phyloP scores from a whole-genome alignment of 2,888 invertebrate genomes.

The Lepeophtheirus nordmannii region DNA sequence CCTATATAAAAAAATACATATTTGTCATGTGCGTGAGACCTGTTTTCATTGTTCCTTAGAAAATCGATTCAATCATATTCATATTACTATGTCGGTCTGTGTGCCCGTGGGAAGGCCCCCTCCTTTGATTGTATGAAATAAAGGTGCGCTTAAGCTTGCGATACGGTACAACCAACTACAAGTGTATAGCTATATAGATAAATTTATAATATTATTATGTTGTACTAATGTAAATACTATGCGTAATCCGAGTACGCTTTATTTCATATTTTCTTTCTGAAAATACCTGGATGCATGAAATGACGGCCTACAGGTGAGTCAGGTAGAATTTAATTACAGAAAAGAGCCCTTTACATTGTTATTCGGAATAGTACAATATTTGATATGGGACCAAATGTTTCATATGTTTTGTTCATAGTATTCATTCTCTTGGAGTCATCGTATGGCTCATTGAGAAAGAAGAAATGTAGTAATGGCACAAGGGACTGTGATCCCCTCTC shows the following conservation, averaged over 20 bases:
- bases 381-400: not conserved
- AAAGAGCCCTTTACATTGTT: not conserved
- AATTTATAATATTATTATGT: too few relatives aligned
- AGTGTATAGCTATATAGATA: too few relatives aligned
- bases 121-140: not conserved
- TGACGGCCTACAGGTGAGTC: slow-evolving; percentile 1
- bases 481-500: not conserved
- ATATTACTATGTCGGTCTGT: too few relatives aligned
- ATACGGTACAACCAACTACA: too few relatives aligned
- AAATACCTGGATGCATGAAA: not conserved
- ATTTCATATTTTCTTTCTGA: too few relatives aligned
- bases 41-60: slow-evolving; percentile 1
- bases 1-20: too few relatives aligned
- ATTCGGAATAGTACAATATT: not conserved
- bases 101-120: slow-evolving; percentile 6
- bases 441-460: not conserved
- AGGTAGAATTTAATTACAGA: not conserved
- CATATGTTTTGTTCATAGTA: not conserved
- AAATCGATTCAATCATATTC: not conserved
- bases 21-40: not conserved
- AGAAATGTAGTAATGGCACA: not conserved
- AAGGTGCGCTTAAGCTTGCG: too few relatives aligned
- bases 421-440: not conserved
- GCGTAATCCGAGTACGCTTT: too few relatives aligned
- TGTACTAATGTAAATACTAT: too few relatives aligned